Conservation (phyloP, 2,797 vertebrate genomes). For the Argyrosomus regius region DNA sequence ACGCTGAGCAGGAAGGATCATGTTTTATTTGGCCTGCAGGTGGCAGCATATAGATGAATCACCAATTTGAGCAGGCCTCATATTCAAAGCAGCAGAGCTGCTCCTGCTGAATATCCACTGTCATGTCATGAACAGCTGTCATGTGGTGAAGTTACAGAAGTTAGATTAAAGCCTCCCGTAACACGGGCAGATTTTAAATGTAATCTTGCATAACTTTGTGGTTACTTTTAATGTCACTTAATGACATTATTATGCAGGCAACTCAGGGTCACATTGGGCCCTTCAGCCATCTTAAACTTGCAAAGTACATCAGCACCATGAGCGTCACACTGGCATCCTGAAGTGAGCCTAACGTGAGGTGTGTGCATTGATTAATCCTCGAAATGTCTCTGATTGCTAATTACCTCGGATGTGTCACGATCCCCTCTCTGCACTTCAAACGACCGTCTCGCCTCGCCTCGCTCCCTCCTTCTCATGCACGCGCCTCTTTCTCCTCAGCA, state of each 20-base stretch:
- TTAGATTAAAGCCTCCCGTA: not conserved
- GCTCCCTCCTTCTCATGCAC: constrained; percentile 64
- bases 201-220: not conserved
- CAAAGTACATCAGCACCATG: not conserved
- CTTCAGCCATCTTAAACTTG: not conserved
- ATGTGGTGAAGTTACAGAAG: constrained; percentile 12
- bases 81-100: constrained; percentile 67
- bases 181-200: not conserved
- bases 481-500: constrained; percentile 77
- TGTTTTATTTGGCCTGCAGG: constrained; percentile 69
- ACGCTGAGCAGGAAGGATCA: not conserved
- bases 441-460: constrained; percentile 48
- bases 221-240: constrained; percentile 1
- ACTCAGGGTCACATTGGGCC: constrained; percentile 6
- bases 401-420: constrained; percentile 40
- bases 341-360: not conserved
- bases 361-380: not conserved
- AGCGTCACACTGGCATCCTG: not conserved
- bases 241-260: constrained; percentile 22
- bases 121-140: constrained; percentile 12
- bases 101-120: constrained; percentile 49
- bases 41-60: constrained; percentile 68
- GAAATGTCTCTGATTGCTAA: constrained; percentile 28
- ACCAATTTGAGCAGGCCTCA: constrained; percentile 58
- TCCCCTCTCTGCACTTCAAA: constrained; percentile 41